phyloP scores from a whole-genome alignment of 2,113 vertebrate species.

The Chloropsis cyanopogon region DNA sequence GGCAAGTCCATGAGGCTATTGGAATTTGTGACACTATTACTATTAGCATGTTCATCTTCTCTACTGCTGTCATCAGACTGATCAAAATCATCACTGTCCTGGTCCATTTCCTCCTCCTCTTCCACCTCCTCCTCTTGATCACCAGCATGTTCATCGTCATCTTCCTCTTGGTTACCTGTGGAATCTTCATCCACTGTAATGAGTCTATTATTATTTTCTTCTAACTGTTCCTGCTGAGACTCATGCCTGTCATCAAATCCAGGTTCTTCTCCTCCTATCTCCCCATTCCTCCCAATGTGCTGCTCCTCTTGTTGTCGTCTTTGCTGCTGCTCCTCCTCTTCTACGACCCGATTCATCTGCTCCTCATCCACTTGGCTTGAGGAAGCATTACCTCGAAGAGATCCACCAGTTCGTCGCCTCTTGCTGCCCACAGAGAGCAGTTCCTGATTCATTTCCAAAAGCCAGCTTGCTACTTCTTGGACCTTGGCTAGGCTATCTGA shows the following conservation, averaged over 20 bases:
- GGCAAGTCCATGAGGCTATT: conserved; percentile 83
- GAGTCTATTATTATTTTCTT: conserved; percentile 82
- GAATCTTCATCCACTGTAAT: conserved; percentile 76
- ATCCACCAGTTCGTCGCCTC: conserved; percentile 88
- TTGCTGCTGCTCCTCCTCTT: conserved; percentile 81
- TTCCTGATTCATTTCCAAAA: conserved; percentile 99
- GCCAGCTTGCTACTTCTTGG: conserved; percentile 99
- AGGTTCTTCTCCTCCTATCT: conserved; percentile 67
- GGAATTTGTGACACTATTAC: conserved; percentile 85
- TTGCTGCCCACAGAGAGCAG: conserved; percentile 99
- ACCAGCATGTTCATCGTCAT: conserved; percentile 82
- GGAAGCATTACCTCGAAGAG: conserved; percentile 92
- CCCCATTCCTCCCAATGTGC: conserved; percentile 75
- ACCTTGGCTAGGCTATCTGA: conserved; percentile 99
- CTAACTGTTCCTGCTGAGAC: conserved; percentile 70
- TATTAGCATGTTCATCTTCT: conserved; percentile 85
- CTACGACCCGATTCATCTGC: conserved; percentile 88
- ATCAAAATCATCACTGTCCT: conserved; percentile 98
- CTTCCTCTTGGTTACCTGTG: conserved; percentile 76
- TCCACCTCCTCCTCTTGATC: conserved; percentile 84
- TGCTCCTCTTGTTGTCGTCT: conserved; percentile 76
- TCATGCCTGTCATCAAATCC: conserved; percentile 68
- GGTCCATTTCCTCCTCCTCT: conserved; percentile 98
- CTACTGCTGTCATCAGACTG: conserved; percentile 91
- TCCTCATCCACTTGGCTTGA: conserved; percentile 89